Evolutionary conservation across 2,888 invertebrate genomes (phyloP), one percentile per base, ranked within the genome.

Genomic region (Lymantria monacha): DNA sequence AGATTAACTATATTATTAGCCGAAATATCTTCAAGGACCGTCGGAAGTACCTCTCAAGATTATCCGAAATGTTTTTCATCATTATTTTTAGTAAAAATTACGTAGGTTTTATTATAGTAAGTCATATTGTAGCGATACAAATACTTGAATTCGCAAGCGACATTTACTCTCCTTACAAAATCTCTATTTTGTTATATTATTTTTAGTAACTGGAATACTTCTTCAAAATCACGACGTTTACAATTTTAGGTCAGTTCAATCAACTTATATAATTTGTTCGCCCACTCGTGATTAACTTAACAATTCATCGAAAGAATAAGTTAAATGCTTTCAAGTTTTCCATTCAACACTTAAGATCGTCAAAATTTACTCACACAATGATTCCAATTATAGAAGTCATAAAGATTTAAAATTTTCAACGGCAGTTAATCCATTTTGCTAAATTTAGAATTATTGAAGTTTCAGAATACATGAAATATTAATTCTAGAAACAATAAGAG

Each of bases 241-340:
- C 11, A 7, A 11, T 36, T 11, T 36, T 2, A 3, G 36, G n/a
- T n/a, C n/a, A 15, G 30, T 41, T 33, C n/a, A n/a, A n/a, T n/a
- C n/a, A n/a, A n/a, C 42, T 33, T 12, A 42, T 61, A 54, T 49
- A 59, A 47, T 63, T 53, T 50, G 53, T 67, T 68, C 70, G 66
- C 65, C 71, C 69, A 74, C 69, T 70, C 69, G 70, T 77, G 80
- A 85, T 85, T 85, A 85, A 85, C 81, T 86, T 79, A 72, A 76
- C 80, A 79, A 85, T 85, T 83, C 79, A 81, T 79, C 74, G 75
- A 77, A 81, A 77, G 80, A 80, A 83, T 83, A 84, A 85, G 79
- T 85, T 85, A 83, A 85, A 85, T 83, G 81, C 83, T 81, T 79
- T 79, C 76, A 79, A 82, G 73, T 83, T 81, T 66, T 70, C 65